Evolutionary conservation across 2,113 vertebrate species (phyloP).

Genomic region (Petroica traversi): DNA sequence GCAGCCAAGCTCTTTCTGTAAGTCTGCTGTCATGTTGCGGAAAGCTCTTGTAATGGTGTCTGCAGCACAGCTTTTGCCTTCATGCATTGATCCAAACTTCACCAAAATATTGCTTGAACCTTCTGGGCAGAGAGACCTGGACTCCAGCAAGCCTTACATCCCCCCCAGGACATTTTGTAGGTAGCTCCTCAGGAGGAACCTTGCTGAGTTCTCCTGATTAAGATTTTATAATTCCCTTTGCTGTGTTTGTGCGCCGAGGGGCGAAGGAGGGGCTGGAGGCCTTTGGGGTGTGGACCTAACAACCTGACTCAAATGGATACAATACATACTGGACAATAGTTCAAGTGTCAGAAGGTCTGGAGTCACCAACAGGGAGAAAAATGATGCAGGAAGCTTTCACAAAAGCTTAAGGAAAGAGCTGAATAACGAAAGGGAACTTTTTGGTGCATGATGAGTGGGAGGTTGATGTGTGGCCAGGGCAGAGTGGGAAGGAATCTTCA

Average conservation of each 20-base stretch:
- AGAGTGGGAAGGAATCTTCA: background rate
- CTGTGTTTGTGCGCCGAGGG: background rate
- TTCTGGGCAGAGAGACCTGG: background rate
- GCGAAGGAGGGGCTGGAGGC: background rate
- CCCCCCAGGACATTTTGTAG: background rate
- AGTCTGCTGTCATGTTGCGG: background rate
- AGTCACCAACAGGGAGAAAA: conserved; percentile 8
- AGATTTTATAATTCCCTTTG: conserved; percentile 7
- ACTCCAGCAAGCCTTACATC: background rate
- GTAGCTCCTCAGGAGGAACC: background rate
- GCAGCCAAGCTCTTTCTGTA: background rate
- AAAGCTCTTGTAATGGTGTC: background rate
- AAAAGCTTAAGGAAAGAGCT: conserved; percentile 9
- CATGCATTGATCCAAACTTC: background rate
- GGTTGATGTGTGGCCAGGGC: background rate
- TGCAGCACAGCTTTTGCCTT: background rate
- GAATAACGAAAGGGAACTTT: background rate
- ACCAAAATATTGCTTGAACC: background rate
- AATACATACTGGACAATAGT: background rate
- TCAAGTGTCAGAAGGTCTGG: background rate
- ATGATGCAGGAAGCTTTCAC: background rate
- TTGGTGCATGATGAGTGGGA: background rate
- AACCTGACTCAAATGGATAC: background rate
- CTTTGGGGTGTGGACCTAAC: background rate
- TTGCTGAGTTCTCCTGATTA: conserved; percentile 20